These are phyloP conservation scores for Platypus cylindrus DNA, from an alignment of 2,888 invertebrate genomes.

Conservation along the genomic window DNA sequence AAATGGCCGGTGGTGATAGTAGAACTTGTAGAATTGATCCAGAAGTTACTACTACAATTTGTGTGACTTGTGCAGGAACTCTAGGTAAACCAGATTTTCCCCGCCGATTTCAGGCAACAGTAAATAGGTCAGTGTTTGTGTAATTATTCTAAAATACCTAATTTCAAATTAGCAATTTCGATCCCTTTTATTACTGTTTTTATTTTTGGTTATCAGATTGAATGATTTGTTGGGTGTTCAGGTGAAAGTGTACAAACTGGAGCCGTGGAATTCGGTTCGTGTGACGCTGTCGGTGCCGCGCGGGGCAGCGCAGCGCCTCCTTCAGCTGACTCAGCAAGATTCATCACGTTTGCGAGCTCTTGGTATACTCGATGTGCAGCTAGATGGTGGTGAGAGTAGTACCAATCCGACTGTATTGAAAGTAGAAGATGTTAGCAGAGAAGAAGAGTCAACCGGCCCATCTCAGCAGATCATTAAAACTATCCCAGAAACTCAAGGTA, in stretches of 20 bases:
- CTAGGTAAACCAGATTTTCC: slow-evolving; percentile 79
- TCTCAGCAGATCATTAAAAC: slow-evolving; percentile 8
- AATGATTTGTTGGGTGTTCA: slow-evolving; percentile 51
- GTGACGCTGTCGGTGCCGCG: slow-evolving; percentile 95
- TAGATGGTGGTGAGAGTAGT: slow-evolving; percentile 86
- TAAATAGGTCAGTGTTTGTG: slow-evolving; percentile 42
- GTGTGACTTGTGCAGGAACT: slow-evolving; percentile 88
- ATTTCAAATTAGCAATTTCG: background rate
- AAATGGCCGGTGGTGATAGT: slow-evolving; percentile 70
- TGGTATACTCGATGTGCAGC: slow-evolving; percentile 90
- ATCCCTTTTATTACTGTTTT: too few relatives aligned
- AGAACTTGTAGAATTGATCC: too few relatives aligned
- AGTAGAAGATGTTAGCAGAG: too few relatives aligned
- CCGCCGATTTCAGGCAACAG: slow-evolving; percentile 62
- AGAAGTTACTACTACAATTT: slow-evolving; percentile 53
- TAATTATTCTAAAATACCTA: background rate
- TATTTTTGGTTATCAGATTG: slow-evolving; percentile 43
- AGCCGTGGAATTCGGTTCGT: slow-evolving; percentile 97
- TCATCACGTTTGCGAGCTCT: slow-evolving; percentile 79
- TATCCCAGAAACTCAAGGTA: too few relatives aligned
- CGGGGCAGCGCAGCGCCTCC: slow-evolving; percentile 84
- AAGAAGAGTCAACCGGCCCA: slow-evolving; percentile 1
- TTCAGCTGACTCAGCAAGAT: slow-evolving; percentile 77
- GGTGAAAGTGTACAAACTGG: slow-evolving; percentile 64
- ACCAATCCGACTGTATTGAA: too few relatives aligned